phyloP scores from a whole-genome alignment of 35 echinoderm and acorn worm species.

The Apostichopus californicus region DNA sequence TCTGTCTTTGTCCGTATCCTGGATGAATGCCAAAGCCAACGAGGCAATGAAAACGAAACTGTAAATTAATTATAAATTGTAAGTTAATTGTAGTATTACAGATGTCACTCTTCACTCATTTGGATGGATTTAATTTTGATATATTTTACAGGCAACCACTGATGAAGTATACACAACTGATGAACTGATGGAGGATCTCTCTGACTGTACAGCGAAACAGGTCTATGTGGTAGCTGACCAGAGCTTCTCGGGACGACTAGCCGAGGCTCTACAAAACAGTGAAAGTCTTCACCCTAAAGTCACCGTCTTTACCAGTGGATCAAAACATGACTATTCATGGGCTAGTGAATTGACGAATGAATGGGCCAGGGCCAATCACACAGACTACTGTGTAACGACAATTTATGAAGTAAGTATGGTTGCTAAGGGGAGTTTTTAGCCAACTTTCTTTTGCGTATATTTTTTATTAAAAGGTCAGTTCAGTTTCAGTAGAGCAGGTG shows the following conservation, averaged over 20 bases:
- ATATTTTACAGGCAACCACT: conserved; percentile 55
- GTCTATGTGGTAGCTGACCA: conserved; percentile 94
- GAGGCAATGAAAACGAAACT: too few species aligned
- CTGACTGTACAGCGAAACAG: conserved; percentile 70
- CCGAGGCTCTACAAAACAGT: conserved; percentile 46
- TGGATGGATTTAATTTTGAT: background rate
- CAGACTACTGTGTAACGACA: conserved; percentile 69
- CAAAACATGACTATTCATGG: conserved; percentile 83
- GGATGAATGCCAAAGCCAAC: too few species aligned
- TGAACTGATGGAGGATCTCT: conserved; percentile 81
- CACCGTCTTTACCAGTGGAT: conserved; percentile 82
- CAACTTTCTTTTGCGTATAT: too few species aligned
- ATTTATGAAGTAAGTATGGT: conserved; percentile 58
- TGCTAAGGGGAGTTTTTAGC: too few species aligned
- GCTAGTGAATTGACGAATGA: conserved; percentile 74
- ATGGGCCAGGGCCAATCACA: conserved; percentile 84
- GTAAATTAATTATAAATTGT: too few species aligned
- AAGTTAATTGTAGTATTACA: too few species aligned
- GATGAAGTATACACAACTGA: conserved; percentile 66
- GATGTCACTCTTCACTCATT: too few species aligned
- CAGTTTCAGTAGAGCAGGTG: too few species aligned
- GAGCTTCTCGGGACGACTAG: conserved; percentile 87
- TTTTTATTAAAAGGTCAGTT: too few species aligned
- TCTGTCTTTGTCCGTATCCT: too few species aligned
- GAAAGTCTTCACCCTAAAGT: conserved; percentile 48